Evolutionary conservation across 1,140 invertebrate species (phyloP).

Genomic region (Saccostrea glomerata): DNA sequence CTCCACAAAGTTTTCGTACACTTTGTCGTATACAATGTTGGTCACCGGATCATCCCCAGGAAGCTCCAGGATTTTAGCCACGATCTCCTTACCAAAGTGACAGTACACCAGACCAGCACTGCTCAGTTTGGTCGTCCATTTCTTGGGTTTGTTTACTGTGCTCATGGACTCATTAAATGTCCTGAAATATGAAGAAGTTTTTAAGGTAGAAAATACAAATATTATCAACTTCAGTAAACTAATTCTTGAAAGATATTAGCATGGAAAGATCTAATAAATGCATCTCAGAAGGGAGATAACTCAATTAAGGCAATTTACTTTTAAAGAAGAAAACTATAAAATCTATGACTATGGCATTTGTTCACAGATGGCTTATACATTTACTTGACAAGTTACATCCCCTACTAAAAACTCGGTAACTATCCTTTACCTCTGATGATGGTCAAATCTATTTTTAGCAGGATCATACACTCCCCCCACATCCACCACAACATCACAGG

Average conservation of each 20-base stretch:
- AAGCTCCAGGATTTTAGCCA: slow-evolving; percentile 81
- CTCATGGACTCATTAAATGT: slow-evolving; percentile 84
- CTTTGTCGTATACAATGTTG: slow-evolving; percentile 86
- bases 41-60: slow-evolving; percentile 62
- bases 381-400: neutral
- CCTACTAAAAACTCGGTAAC: too few species aligned
- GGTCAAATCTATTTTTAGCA: slow-evolving; percentile 90
- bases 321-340: too few species aligned
- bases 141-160: slow-evolving; percentile 81
- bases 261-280: too few species aligned
- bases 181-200: slow-evolving; percentile 80
- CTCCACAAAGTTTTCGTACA: slow-evolving; percentile 94
- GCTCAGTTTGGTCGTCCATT: slow-evolving; percentile 88
- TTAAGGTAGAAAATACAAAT: too few species aligned
- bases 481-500: slow-evolving; percentile 97
- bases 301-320: too few species aligned
- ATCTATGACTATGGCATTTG: too few species aligned
- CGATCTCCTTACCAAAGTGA: slow-evolving; percentile 92
- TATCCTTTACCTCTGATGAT: slow-evolving; percentile 89
- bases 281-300: too few species aligned
- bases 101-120: slow-evolving; percentile 96
- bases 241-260: too few species aligned
- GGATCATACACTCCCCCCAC: slow-evolving; percentile 95
- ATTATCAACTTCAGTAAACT: too few species aligned
- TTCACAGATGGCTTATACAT: neutral